These are phyloP conservation scores for Gymnocheta viridis DNA, from an alignment of 2,888 invertebrate species.

Conservation along the genomic window DNA sequence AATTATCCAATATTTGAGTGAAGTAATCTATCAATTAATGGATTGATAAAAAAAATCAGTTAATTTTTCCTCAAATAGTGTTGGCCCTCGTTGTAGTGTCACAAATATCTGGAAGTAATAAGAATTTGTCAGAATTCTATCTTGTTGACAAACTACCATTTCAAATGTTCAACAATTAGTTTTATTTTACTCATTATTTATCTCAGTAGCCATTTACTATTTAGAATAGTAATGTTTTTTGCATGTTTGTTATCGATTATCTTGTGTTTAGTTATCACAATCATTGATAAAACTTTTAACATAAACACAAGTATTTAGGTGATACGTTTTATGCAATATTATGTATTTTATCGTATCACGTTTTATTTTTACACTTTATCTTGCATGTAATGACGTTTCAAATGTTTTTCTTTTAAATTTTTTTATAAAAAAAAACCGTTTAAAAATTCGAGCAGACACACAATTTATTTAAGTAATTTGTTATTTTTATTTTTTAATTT, in stretches of 20 bases:
- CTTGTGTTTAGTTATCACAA: conserved; percentile 58
- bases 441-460: no score
- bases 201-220: background rate
- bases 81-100: background rate
- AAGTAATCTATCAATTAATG: conserved; percentile 16
- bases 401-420: conserved; percentile 23
- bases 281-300: conserved; percentile 45
- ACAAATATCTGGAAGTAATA: background rate
- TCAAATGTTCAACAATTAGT: conserved; percentile 10
- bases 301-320: conserved; percentile 30
- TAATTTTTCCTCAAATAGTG: background rate
- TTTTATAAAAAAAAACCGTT: conserved; percentile 7
- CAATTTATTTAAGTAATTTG: no score
- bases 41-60: conserved; percentile 38
- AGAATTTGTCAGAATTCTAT: background rate
- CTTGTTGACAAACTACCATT: conserved; percentile 31
- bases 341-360: conserved; percentile 24
- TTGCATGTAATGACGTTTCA: conserved; percentile 42
- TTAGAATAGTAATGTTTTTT: conserved; percentile 21
- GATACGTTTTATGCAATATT: conserved; percentile 39
- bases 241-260: conserved; percentile 60
- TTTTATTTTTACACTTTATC: conserved; percentile 11
- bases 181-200: conserved; percentile 4
- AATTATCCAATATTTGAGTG: background rate
- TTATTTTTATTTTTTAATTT: no score